These are phyloP conservation scores for Horisme vitalbata DNA, from an alignment of 2,888 invertebrate species.

Conservation along the genomic window DNA sequence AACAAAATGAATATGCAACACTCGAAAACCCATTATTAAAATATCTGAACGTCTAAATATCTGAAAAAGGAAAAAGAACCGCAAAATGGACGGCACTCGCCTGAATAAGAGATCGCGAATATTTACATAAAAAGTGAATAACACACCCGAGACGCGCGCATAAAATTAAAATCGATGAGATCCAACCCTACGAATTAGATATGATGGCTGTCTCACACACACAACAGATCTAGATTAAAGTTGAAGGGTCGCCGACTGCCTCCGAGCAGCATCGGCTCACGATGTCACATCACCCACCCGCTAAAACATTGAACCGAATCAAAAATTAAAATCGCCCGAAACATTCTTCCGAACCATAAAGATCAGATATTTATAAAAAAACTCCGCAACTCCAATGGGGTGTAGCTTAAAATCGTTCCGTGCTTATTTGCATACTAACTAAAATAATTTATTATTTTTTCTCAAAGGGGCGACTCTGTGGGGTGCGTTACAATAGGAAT, in stretches of 20 bases:
- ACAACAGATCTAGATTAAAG: constrained; percentile 71
- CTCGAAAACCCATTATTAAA: constrained; percentile 56
- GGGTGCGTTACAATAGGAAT: constrained; percentile 74
- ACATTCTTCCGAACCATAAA: constrained; percentile 67
- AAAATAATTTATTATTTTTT: constrained; percentile 83
- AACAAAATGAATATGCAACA: constrained; percentile 48
- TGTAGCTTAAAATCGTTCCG: constrained; percentile 77
- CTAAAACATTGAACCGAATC: constrained; percentile 25
- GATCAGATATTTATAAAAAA: constrained; percentile 67
- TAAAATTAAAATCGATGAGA: constrained; percentile 83
- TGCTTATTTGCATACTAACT: constrained; percentile 82
- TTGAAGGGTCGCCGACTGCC: constrained; percentile 53
- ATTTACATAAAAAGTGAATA: constrained; percentile 83
- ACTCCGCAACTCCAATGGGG: constrained; percentile 69
- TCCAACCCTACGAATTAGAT: constrained; percentile 81
- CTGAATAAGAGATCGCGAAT: constrained; percentile 71
- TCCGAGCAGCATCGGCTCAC: constrained; percentile 35
- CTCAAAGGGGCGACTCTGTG: constrained; percentile 71
- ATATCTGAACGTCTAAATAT: constrained; percentile 65
- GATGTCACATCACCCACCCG: constrained; percentile 14
- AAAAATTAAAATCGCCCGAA: constrained; percentile 38
- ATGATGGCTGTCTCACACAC: constrained; percentile 71
- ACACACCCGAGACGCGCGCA: constrained; percentile 78
- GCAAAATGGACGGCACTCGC: constrained; percentile 69
- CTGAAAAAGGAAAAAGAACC: constrained; percentile 62